phyloP scores from a whole-genome alignment of 2,113 vertebrate species.

The Rhineura floridana region DNA sequence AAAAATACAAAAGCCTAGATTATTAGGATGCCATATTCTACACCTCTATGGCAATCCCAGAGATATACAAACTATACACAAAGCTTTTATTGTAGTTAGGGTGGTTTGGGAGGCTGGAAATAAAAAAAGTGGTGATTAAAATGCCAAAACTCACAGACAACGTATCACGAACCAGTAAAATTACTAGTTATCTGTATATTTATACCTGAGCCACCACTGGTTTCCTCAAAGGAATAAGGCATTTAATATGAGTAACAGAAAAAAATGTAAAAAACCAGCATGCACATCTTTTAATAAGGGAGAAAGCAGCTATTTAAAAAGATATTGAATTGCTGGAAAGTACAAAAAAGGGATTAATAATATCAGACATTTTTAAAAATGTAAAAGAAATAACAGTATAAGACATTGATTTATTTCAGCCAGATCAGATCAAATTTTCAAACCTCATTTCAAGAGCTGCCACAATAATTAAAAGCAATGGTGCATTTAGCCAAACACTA shows the following conservation, averaged over 20 bases:
- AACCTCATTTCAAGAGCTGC: background rate
- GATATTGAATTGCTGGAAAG: background rate
- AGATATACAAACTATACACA: background rate
- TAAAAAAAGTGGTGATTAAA: background rate
- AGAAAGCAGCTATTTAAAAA: background rate
- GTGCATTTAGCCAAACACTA: background rate
- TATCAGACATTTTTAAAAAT: no score
- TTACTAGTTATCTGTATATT: background rate
- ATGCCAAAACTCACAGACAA: background rate
- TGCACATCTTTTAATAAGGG: background rate
- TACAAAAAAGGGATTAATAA: background rate
- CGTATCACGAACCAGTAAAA: background rate
- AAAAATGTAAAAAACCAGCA: background rate
- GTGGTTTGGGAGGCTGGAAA: background rate
- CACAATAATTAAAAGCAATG: background rate
- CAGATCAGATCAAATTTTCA: background rate
- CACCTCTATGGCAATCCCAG: background rate
- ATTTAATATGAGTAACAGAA: background rate
- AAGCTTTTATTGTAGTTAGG: background rate
- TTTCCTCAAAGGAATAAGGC: background rate
- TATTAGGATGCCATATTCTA: background rate
- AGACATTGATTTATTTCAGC: background rate
- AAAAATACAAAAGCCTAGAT: no score
- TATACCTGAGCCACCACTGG: background rate
- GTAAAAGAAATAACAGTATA: no score